Conservation (phyloP, 2,888 invertebrate genomes). For the Eledone cirrhosa region DNA sequence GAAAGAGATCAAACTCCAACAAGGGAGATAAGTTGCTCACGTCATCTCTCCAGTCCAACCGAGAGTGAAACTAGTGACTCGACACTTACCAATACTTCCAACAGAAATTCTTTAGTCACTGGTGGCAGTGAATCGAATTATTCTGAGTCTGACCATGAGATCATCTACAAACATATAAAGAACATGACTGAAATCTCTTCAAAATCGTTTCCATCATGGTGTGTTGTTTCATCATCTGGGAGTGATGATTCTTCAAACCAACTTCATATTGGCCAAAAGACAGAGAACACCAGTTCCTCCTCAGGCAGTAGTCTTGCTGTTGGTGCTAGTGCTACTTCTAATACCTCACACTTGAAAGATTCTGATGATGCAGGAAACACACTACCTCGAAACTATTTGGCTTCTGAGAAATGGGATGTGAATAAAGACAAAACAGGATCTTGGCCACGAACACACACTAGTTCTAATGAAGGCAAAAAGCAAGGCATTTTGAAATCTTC, state of each 20-base stretch:
- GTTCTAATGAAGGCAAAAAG: constrained; percentile 31
- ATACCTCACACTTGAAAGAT: neutral
- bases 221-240: constrained; percentile 41
- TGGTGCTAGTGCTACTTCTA: neutral
- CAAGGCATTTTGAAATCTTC: constrained; percentile 56
- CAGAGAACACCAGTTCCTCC: neutral
- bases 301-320: neutral
- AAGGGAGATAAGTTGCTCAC: neutral
- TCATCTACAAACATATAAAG: constrained; percentile 54
- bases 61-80: constrained; percentile 25
- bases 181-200: constrained; percentile 55
- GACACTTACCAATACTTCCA: constrained; percentile 10
- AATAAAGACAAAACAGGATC: constrained; percentile 42
- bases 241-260: constrained; percentile 39
- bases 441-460: constrained; percentile 54
- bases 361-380: constrained; percentile 38
- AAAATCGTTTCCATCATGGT: constrained; percentile 55
- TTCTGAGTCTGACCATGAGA: constrained; percentile 59
- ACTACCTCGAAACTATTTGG: constrained; percentile 33
- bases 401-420: constrained; percentile 30
- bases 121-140: constrained; percentile 41
- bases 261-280: neutral
- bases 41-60: neutral
- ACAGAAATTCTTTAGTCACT: constrained; percentile 28
- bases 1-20: constrained; percentile 18